Percentiles rank a stretch among this genome's conserved stretches.
Evolutionary conservation across 2,888 invertebrate species (phyloP).

Genomic region (Microchrysa polita): DNA sequence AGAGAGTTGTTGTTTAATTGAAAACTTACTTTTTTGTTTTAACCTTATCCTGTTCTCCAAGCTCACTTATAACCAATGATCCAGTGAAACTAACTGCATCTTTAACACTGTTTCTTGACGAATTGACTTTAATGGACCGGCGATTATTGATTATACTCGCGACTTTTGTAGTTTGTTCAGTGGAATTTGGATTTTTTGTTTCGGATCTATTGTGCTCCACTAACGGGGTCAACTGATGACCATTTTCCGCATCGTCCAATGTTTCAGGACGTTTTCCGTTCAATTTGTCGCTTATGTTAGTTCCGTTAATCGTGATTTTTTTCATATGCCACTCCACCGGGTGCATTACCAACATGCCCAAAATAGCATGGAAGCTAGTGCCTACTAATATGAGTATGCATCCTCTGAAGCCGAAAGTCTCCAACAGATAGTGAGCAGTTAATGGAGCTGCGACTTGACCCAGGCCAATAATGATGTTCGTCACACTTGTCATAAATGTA

Average conservation of each 20-base stretch:
- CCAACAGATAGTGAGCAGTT: conserved; percentile 70
- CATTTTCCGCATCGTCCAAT: neutral
- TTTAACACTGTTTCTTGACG: neutral
- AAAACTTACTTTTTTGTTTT: too few relatives aligned
- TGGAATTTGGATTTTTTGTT: too few relatives aligned
- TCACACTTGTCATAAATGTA: conserved; percentile 77
- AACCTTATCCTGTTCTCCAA: neutral
- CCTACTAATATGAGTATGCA: conserved; percentile 74
- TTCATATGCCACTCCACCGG: conserved; percentile 78
- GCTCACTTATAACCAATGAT: neutral
- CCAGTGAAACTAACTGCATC: neutral
- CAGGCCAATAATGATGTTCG: conserved; percentile 75
- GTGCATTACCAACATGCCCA: conserved; percentile 77
- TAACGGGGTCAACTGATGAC: too few relatives aligned
- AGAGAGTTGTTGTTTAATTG: too few relatives aligned
- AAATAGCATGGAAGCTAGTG: conserved; percentile 72
- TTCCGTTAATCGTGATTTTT: conserved; percentile 64
- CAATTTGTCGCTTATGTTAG: conserved; percentile 52
- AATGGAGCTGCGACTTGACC: conserved; percentile 76
- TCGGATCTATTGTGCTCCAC: too few relatives aligned
- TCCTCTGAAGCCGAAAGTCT: conserved; percentile 75
- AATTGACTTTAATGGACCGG: too few relatives aligned
- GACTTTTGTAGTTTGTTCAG: too few relatives aligned
- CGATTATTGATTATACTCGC: too few relatives aligned
- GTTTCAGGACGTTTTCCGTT: too few relatives aligned